Evolutionary conservation across 2,797 vertebrate species (phyloP).

Genomic region (Microchirus variegatus): DNA sequence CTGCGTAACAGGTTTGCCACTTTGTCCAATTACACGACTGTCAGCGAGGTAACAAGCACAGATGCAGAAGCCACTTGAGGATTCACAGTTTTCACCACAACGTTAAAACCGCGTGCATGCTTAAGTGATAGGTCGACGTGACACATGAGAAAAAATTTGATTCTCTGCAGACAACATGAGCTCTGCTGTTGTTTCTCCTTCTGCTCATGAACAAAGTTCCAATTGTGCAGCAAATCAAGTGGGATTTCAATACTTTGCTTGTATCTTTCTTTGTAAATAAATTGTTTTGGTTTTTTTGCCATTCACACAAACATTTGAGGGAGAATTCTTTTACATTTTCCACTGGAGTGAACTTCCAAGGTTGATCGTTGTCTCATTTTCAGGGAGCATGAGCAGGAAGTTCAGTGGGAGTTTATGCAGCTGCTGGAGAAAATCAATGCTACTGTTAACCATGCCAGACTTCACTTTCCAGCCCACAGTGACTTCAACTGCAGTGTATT

Average conservation of each 20-base stretch:
- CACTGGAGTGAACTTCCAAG: background rate
- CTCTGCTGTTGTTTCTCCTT: background rate
- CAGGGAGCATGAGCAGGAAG: background rate
- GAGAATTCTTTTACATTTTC: too few relatives aligned
- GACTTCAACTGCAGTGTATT: conserved; percentile 2
- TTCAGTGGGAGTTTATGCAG: conserved; percentile 6
- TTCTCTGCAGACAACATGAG: background rate
- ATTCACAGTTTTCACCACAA: background rate
- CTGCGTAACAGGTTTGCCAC: conserved; percentile 15
- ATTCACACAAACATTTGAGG: too few relatives aligned
- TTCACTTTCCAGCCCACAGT: background rate
- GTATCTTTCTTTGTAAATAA: too few relatives aligned
- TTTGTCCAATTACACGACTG: background rate
- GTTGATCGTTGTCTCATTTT: background rate
- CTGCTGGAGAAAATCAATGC: conserved; percentile 8
- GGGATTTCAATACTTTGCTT: too few relatives aligned
- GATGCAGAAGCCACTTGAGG: background rate
- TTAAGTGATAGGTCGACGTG: background rate
- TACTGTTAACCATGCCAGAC: background rate
- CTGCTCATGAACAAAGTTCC: background rate
- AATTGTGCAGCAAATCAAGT: background rate
- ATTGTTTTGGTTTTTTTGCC: too few relatives aligned
- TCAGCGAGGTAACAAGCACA: background rate
- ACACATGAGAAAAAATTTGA: background rate
- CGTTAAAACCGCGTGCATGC: background rate